A percentile compares a stretch with the other conserved stretches of the same genome.
Conservation (phyloP, 2,888 invertebrate genomes). For the Chalcosyrphus nemorum region DNA sequence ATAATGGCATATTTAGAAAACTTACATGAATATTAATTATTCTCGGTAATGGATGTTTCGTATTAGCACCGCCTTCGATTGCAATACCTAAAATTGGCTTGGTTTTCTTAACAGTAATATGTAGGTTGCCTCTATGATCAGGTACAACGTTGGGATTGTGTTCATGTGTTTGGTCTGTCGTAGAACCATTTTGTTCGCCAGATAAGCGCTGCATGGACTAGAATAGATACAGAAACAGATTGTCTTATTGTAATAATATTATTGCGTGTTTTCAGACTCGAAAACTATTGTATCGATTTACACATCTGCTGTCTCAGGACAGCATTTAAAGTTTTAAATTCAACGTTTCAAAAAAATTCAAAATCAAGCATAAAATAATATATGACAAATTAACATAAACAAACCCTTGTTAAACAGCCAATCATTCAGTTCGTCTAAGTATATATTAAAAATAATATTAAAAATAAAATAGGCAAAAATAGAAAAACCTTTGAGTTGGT, state of each 20-base stretch:
- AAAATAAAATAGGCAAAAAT: background rate
- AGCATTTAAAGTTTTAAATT: too few species aligned
- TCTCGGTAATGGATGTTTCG: constrained; percentile 95
- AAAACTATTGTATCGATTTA: too few species aligned
- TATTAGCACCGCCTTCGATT: constrained; percentile 98
- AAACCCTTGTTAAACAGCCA: constrained; percentile 50
- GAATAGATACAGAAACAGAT: constrained; percentile 44
- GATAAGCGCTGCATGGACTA: constrained; percentile 90
- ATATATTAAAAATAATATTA: constrained; percentile 8
- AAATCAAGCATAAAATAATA: constrained; percentile 55
- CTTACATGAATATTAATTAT: constrained; percentile 98
- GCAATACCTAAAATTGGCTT: constrained; percentile 97
- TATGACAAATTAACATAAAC: constrained; percentile 15
- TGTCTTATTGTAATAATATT: background rate
- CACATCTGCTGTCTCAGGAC: too few species aligned
- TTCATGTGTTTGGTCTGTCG: constrained; percentile 83
- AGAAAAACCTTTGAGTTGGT: constrained; percentile 2
- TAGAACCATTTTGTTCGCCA: constrained; percentile 84
- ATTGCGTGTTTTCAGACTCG: too few species aligned
- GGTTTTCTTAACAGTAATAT: constrained; percentile 95
- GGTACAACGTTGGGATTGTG: constrained; percentile 87
- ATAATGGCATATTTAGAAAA: constrained; percentile 52
- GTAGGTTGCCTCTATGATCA: constrained; percentile 93
- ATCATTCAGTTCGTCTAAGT: constrained; percentile 57
- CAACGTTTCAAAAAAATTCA: constrained; percentile 45